Evolutionary conservation across 2,888 invertebrate species (phyloP).

Genomic region (Tethea ocularis): DNA sequence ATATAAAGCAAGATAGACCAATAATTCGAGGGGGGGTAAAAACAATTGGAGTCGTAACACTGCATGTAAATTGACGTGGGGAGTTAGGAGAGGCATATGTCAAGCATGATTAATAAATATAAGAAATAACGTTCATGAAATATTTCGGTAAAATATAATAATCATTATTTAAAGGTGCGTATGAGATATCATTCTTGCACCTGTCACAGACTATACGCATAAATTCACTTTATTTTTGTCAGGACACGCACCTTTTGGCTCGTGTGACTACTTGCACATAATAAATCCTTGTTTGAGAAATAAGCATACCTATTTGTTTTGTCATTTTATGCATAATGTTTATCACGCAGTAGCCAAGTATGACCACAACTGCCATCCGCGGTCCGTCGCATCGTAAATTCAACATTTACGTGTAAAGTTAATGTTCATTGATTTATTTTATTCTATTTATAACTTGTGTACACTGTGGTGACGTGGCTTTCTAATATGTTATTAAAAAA

Average conservation of each 20-base stretch:
- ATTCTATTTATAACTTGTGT: slow-evolving; percentile 17
- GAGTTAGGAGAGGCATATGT: too few relatives aligned
- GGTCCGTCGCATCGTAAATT: slow-evolving; percentile 26
- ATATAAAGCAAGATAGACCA: too few relatives aligned
- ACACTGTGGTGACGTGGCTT: not conserved
- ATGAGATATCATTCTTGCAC: too few relatives aligned
- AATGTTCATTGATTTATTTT: slow-evolving; percentile 25
- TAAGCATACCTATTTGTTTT: not conserved
- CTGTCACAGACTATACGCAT: too few relatives aligned
- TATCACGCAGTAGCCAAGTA: slow-evolving; percentile 5
- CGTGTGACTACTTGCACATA: not conserved
- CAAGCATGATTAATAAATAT: too few relatives aligned
- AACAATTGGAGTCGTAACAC: too few relatives aligned
- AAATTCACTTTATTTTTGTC: not conserved
- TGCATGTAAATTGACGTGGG: too few relatives aligned
- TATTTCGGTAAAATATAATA: too few relatives aligned
- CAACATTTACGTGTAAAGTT: slow-evolving; percentile 22
- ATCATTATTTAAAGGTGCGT: too few relatives aligned
- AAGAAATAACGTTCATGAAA: too few relatives aligned
- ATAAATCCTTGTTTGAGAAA: slow-evolving; percentile 1
- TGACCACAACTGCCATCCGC: slow-evolving; percentile 5
- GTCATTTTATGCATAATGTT: slow-evolving; percentile 9
- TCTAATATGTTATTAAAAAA: not conserved
- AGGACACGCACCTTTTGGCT: not conserved
- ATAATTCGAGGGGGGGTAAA: too few relatives aligned